Conservation (phyloP, 2,888 invertebrate species). For the Nephrotoma guestfalica region DNA sequence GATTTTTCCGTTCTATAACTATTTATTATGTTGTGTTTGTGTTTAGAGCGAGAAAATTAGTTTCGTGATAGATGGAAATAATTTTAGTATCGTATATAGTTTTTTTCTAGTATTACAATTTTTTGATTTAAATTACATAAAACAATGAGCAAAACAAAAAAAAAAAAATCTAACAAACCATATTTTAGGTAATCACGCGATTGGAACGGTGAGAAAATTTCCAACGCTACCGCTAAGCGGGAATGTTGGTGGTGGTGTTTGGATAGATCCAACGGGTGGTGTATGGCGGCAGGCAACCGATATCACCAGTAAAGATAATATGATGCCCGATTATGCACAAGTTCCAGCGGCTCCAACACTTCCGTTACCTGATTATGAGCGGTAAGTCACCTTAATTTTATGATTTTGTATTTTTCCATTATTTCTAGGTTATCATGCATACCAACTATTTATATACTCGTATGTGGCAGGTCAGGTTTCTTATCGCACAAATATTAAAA, state of each 20-base stretch:
- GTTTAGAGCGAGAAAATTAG: not conserved
- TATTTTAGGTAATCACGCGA: conserved; percentile 34
- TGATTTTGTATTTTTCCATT: not conserved
- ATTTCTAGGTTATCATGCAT: not conserved
- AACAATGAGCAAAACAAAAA: not conserved
- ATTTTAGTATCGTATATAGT: not conserved
- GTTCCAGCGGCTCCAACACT: conserved; percentile 24
- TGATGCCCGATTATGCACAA: conserved; percentile 33
- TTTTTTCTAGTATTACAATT: not conserved
- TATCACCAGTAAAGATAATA: conserved; percentile 28
- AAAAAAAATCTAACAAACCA: not conserved
- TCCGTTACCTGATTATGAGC: conserved; percentile 32
- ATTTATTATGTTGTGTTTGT: not conserved
- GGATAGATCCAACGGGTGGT: conserved; percentile 34
- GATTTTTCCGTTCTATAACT: not conserved
- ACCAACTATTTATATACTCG: not conserved
- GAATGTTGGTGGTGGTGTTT: conserved; percentile 21
- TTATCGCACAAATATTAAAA: not conserved
- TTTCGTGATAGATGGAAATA: not conserved
- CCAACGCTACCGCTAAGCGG: conserved; percentile 32
- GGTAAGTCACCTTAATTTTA: conserved; percentile 21
- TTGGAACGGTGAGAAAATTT: conserved; percentile 34
- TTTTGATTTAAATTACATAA: not conserved
- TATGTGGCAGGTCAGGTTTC: not conserved
- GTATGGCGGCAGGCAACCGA: conserved; percentile 31